These are phyloP conservation scores for Danio rerio DNA, from an alignment of 2,113 vertebrate genomes.

Conservation along the genomic window GRCz12tu NC_133199.1:26807001-26807500, in stretches of 20 bases:
- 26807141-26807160: conserved; percentile 82
- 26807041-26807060: conserved; percentile 50
- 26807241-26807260: conserved; percentile 76
- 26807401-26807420: conserved; percentile 85
- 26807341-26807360: conserved; percentile 56
- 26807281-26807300: conserved; percentile 87
- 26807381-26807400: conserved; percentile 79
- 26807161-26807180: conserved; percentile 78
- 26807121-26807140: conserved; percentile 78
- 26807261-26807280: conserved; percentile 80
- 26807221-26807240: conserved; percentile 80
- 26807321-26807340: conserved; percentile 54
- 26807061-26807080: conserved; percentile 42
- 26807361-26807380: conserved; percentile 76
- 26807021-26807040: conserved; percentile 44
- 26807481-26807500: conserved; percentile 80
- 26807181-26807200: conserved; percentile 81
- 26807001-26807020: conserved; percentile 27
- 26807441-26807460: conserved; percentile 81
- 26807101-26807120: conserved; percentile 69
- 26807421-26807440: conserved; percentile 79
- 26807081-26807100: conserved; percentile 64
- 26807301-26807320: conserved; percentile 77
- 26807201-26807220: conserved; percentile 78
- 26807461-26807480: conserved; percentile 82